Evolutionary conservation across 2,113 vertebrate genomes (phyloP), one percentile per base, ranked within the genome.

Genomic region (Callaeas wilsoni): DNA sequence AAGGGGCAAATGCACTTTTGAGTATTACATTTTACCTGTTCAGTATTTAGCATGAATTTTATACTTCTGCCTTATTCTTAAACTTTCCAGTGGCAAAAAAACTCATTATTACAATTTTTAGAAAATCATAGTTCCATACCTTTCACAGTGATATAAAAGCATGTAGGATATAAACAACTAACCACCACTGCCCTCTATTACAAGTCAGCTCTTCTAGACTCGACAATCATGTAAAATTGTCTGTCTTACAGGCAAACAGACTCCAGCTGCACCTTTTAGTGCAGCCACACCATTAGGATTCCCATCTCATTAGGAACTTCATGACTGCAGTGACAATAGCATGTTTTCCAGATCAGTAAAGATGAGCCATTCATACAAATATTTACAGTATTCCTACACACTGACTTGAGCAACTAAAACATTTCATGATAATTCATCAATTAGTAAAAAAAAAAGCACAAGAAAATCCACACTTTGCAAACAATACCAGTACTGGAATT

Each of bases 1-100:
- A 88, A 78, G 62, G 62, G 91, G 65, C 89, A 89, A 93, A 53
- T 37, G 55, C 70, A 77, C 55, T 96, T 97, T 87, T 68, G 92
- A 97, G 84, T 89, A 94, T 78, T 59, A 89, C 32, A 96, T 87
- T 89, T 78, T 65, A 83, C 49, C 52, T 29, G 64, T 59, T 74
- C 67, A 71, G 74, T 89, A 97, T 82, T 74, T 64, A 76, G 73
- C 77, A 91, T 41, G 74, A 21, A 65, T 93, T 93, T 91, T 67
- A 62, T 12, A 89, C 13, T 76, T 67, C 25, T 79, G 87, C 22
- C 18, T 89, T n/a, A 74, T 80, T 93, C 50, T 96, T 89, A 85
- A 76, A 56, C 21, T 73, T 76, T 12, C 32, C 32, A 85, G 17
- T 6, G 13, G 26, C 26, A 83, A 57, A 65, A 75, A 44, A 35